Evolutionary conservation across 2,113 vertebrate genomes (phyloP).

Genomic region (Colaptes auratus): DNA sequence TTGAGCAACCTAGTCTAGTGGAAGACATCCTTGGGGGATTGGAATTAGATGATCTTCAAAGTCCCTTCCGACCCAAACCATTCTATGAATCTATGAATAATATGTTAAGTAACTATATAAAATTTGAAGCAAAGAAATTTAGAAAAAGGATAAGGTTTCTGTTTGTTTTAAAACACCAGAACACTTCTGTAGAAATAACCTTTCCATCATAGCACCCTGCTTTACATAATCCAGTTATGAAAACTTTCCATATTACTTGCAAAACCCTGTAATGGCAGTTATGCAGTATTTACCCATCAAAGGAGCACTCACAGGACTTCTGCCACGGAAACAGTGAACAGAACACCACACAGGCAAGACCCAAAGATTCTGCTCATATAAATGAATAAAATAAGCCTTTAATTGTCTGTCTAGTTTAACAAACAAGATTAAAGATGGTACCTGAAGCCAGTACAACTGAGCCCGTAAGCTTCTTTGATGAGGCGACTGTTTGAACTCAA

Average conservation of each 20-base stretch:
- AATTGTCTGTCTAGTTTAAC: constrained; percentile 64
- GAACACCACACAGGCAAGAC: fast-evolving
- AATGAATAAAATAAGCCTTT: background rate
- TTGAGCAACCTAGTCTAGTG: no score
- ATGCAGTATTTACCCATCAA: background rate
- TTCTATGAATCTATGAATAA: no score
- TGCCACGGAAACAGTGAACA: fast-evolving
- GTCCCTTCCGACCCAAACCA: no score
- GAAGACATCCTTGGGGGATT: no score
- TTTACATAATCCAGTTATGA: background rate
- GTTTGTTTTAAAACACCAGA: background rate
- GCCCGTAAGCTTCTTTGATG: constrained; percentile 94
- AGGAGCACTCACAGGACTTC: background rate
- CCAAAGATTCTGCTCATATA: background rate
- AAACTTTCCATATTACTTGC: background rate
- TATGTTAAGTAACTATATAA: background rate
- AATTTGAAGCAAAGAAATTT: background rate
- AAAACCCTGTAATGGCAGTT: background rate
- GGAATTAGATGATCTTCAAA: no score
- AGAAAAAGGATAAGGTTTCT: background rate
- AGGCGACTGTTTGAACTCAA: constrained; percentile 92
- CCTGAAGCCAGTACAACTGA: constrained; percentile 94
- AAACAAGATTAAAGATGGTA: constrained; percentile 25
- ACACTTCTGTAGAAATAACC: background rate
- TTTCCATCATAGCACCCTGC: background rate